phyloP scores from a whole-genome alignment of 2,888 invertebrate genomes.

The Ochropleura leucogaster region DNA sequence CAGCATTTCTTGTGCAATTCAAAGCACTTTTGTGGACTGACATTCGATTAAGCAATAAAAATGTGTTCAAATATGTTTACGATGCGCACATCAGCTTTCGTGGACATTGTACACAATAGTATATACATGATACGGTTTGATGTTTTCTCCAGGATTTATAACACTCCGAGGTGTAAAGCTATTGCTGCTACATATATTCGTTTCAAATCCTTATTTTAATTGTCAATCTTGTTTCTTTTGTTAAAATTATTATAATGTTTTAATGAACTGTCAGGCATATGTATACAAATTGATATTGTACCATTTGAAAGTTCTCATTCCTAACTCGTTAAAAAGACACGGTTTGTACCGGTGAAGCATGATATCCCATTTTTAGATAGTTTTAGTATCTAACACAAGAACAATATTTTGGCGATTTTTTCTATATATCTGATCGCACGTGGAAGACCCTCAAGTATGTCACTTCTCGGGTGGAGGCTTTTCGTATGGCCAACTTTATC shows the following conservation, averaged over 20 bases:
- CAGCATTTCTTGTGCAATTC: slow-evolving; percentile 38
- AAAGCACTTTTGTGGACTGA: slow-evolving; percentile 50
- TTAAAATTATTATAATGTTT: background rate
- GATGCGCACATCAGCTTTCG: slow-evolving; percentile 41
- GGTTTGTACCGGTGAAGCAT: background rate
- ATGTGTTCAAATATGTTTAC: slow-evolving; percentile 63
- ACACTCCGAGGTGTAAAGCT: slow-evolving; percentile 44
- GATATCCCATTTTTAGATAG: background rate
- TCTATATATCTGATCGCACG: background rate
- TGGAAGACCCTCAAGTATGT: background rate
- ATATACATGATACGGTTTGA: slow-evolving; percentile 20
- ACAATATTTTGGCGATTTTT: background rate
- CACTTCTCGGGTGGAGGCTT: background rate
- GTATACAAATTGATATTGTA: slow-evolving; percentile 15
- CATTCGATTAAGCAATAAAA: slow-evolving; percentile 54
- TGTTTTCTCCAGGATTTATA: slow-evolving; percentile 32
- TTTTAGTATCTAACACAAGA: background rate
- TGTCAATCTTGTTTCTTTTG: slow-evolving; percentile 8
- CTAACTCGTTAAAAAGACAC: background rate
- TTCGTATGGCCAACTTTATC: background rate
- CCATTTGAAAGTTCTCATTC: background rate
- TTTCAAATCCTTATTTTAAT: slow-evolving; percentile 13
- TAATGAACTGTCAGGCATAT: background rate
- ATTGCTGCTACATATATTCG: slow-evolving; percentile 25
- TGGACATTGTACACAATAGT: slow-evolving; percentile 30